phyloP scores from a whole-genome alignment of 2,113 vertebrate genomes.

The Oophaga pumilio region DNA sequence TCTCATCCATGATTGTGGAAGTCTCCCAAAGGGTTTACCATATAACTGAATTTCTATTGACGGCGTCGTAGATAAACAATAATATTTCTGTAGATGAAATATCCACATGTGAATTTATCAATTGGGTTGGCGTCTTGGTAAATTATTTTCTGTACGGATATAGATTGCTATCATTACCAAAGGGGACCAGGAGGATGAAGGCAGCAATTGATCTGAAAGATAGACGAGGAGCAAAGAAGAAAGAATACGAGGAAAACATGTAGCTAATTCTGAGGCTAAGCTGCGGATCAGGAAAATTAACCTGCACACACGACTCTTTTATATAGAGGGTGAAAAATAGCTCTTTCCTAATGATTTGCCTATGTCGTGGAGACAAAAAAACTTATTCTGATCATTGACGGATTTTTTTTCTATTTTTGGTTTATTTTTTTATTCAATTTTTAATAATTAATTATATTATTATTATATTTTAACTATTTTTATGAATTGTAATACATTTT shows the following conservation, averaged over 20 bases:
- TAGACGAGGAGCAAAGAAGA: constrained; percentile 19
- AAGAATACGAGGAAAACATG: constrained; percentile 40
- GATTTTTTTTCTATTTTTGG: neutral
- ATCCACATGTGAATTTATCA: constrained; percentile 55
- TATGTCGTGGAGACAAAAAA: neutral
- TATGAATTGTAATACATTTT: too few species aligned
- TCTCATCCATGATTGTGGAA: neutral
- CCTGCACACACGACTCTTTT: neutral
- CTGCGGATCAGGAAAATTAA: constrained; percentile 33
- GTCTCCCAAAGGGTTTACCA: constrained; percentile 35
- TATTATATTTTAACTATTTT: too few species aligned
- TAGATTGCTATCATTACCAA: constrained; percentile 58
- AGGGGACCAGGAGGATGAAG: constrained; percentile 54
- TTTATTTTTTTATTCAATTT: neutral
- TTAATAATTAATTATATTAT: too few species aligned
- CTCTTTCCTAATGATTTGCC: neutral
- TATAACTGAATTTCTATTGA: constrained; percentile 53
- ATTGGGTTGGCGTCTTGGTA: constrained; percentile 47
- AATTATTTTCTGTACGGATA: constrained; percentile 56
- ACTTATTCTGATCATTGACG: neutral
- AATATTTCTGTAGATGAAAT: constrained; percentile 44
- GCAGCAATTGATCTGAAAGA: constrained; percentile 56
- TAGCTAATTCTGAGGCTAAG: constrained; percentile 43
- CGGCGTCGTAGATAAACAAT: constrained; percentile 50
- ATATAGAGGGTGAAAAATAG: neutral